A percentile compares a stretch with the other conserved stretches of the same genome.
Evolutionary conservation across 1,140 invertebrate genomes (phyloP).

Genomic region (Drosophila truncata): DNA sequence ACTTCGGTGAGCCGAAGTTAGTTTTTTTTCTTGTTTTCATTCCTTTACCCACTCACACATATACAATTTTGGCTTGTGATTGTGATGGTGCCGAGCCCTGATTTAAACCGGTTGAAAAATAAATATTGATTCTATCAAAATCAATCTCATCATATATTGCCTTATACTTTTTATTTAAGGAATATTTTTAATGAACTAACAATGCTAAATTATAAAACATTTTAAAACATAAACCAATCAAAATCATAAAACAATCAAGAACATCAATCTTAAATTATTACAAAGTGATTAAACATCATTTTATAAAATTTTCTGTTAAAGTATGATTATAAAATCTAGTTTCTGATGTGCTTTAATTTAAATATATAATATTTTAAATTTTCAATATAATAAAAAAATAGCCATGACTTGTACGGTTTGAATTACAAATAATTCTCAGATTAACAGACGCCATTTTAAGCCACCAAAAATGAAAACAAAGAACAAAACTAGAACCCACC

Average conservation of each 20-base stretch:
- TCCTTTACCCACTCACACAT: too few relatives aligned
- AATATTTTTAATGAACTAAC: background rate
- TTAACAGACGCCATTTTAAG: constrained; percentile 62
- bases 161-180: background rate
- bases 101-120: background rate
- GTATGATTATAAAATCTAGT: background rate
- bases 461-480: constrained; percentile 13
- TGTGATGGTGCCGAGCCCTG: too few relatives aligned
- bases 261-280: background rate
- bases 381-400: too few relatives aligned
- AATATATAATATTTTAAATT: background rate
- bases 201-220: background rate
- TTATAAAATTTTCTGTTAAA: background rate
- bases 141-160: background rate
- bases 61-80: too few relatives aligned
- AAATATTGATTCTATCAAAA: background rate
- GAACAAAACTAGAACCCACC: constrained; percentile 47
- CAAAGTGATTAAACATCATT: background rate
- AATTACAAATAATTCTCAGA: constrained; percentile 3
- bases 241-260: background rate
- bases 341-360: background rate
- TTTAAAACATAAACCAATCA: too few relatives aligned
- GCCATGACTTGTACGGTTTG: background rate
- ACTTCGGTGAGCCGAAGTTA: too few relatives aligned
- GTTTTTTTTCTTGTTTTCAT: too few relatives aligned